Conservation (phyloP, 2,888 invertebrate species). For the Folsomia manolachei region DNA sequence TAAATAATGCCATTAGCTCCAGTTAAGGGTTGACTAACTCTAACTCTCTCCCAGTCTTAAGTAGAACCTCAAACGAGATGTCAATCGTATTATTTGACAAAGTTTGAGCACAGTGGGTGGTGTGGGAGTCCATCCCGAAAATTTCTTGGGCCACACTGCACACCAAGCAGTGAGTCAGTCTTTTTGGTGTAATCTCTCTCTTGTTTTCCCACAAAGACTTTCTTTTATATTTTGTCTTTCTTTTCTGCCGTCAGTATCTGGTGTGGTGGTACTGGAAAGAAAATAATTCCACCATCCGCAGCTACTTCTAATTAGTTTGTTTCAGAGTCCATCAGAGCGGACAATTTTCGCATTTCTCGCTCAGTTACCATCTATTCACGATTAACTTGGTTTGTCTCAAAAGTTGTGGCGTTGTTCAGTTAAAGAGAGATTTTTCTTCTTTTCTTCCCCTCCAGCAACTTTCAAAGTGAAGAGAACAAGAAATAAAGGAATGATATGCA, state of each 20-base stretch:
- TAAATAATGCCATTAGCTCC: conserved; percentile 10
- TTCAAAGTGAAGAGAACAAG: background rate
- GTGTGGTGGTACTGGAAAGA: background rate
- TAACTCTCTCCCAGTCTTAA: background rate
- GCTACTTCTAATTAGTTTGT: conserved; percentile 21
- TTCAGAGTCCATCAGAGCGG: background rate
- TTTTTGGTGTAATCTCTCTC: too few species aligned
- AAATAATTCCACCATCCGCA: conserved; percentile 7
- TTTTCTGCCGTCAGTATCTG: too few species aligned
- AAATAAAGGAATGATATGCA: background rate
- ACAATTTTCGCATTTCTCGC: background rate
- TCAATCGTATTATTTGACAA: background rate
- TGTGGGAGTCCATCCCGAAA: background rate
- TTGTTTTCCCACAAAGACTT: background rate
- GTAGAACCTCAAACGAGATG: background rate
- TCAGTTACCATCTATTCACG: background rate
- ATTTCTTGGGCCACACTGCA: background rate
- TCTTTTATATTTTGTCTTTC: too few species aligned
- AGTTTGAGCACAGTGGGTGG: background rate
- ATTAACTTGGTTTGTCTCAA: background rate
- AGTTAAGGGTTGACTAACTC: background rate
- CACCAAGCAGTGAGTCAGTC: too few species aligned
- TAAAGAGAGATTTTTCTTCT: background rate
- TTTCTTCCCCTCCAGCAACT: background rate
- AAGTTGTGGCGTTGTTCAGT: background rate